Conservation (phyloP, 2,113 vertebrate genomes). For the Pseudorhombus dupliciocellatus region DNA sequence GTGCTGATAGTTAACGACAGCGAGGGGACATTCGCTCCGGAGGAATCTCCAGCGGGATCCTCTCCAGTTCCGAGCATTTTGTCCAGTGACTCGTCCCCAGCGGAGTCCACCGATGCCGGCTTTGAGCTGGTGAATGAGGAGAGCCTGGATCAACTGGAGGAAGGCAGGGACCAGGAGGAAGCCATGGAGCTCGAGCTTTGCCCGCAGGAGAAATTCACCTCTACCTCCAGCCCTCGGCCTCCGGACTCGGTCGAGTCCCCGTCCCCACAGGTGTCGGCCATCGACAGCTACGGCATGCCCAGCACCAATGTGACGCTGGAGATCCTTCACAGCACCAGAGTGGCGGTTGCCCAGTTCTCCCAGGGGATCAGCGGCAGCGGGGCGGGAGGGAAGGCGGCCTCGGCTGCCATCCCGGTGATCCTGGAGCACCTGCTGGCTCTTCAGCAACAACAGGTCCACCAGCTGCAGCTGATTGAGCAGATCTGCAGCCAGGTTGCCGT, state of each 20-base stretch:
- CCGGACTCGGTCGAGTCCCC: slow-evolving; percentile 72
- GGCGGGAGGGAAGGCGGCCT: slow-evolving; percentile 73
- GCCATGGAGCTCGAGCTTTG: slow-evolving; percentile 88
- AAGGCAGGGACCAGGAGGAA: slow-evolving; percentile 83
- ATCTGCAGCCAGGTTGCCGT: slow-evolving; percentile 95
- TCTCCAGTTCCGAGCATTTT: slow-evolving; percentile 81
- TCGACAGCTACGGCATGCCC: slow-evolving; percentile 85
- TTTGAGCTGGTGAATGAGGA: slow-evolving; percentile 76
- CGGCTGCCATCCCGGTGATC: slow-evolving; percentile 91
- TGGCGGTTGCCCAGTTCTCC: slow-evolving; percentile 97
- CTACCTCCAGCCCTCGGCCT: slow-evolving; percentile 68
- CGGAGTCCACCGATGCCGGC: slow-evolving; percentile 82
- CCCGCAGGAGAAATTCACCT: slow-evolving; percentile 70
- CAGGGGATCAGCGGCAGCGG: slow-evolving; percentile 80
- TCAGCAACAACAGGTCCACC: slow-evolving; percentile 96
- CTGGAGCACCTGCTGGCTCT: slow-evolving; percentile 93
- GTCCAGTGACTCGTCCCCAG: slow-evolving; percentile 85
- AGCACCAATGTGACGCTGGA: slow-evolving; percentile 97
- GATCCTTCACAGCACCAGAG: slow-evolving; percentile 94
- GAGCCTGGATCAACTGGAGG: slow-evolving; percentile 77
- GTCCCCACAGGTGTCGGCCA: slow-evolving; percentile 78
- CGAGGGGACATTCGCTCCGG: slow-evolving; percentile 60
- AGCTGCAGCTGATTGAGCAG: slow-evolving; percentile 97
- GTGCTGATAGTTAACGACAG: slow-evolving; percentile 89
- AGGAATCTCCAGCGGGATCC: slow-evolving; percentile 82